Conservation (phyloP, 2,888 invertebrate genomes). For the Platycnemis pennipes region DNA sequence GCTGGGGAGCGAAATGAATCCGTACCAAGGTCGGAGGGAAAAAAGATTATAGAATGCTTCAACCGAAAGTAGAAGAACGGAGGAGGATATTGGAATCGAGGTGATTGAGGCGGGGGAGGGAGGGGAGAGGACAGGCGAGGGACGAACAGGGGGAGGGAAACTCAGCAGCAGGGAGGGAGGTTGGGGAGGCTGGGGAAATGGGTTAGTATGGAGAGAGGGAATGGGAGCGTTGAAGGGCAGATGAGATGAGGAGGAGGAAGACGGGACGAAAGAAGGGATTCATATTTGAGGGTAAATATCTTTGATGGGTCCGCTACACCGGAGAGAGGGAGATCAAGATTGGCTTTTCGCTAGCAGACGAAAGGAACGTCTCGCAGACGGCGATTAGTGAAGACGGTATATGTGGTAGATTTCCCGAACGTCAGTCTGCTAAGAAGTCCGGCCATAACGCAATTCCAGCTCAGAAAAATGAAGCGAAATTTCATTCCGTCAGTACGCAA, state of each 20-base stretch:
- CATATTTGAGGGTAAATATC: constrained; percentile 31
- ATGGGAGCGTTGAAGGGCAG: not conserved
- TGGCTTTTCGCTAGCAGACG: not conserved
- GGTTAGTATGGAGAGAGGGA: not conserved
- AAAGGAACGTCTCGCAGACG: not conserved
- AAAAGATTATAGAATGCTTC: constrained; percentile 23
- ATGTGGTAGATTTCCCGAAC: not conserved
- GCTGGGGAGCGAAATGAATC: constrained; percentile 32
- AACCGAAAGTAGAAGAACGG: constrained; percentile 35
- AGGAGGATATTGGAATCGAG: not conserved
- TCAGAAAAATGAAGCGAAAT: not conserved
- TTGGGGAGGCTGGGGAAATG: too few species aligned
- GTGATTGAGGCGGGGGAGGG: not conserved
- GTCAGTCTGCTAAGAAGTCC: not conserved
- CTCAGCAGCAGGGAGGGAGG: too few species aligned
- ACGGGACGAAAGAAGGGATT: not conserved
- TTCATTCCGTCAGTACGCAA: not conserved
- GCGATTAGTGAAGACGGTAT: not conserved
- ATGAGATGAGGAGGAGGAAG: not conserved
- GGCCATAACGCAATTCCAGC: not conserved
- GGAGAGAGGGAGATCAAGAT: constrained; percentile 4
- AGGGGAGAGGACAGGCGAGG: not conserved
- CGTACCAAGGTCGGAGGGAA: not conserved
- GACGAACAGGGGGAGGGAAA: not conserved
- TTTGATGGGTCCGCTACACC: not conserved